Conservation (phyloP, 2,113 vertebrate genomes). For the Mirza zaza region DNA sequence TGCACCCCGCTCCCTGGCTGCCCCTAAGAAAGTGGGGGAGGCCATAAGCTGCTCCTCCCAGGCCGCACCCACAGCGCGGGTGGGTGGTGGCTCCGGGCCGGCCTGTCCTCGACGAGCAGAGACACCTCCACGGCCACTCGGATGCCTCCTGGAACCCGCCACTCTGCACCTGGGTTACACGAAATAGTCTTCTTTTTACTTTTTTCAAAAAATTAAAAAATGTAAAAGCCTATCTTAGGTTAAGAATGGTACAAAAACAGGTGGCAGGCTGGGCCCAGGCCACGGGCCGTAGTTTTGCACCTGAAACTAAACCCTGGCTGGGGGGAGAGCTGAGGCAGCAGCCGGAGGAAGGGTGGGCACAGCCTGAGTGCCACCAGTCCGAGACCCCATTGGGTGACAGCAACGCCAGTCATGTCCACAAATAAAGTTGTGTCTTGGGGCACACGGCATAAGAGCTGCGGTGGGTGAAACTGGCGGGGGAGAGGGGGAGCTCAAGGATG, state of each 20-base stretch:
- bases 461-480: not conserved
- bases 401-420: not conserved
- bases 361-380: not conserved
- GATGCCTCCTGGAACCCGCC: not conserved
- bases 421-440: not conserved
- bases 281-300: accelerated
- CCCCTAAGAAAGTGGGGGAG: not conserved
- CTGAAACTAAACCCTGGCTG: no score
- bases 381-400: not conserved
- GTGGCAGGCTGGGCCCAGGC: not conserved
- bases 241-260: not conserved
- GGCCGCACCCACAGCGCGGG: not conserved
- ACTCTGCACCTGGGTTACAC: not conserved
- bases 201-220: not conserved
- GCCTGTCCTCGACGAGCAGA: no score
- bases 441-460: not conserved
- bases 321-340: not conserved
- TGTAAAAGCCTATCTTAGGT: not conserved
- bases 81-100: not conserved
- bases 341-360: not conserved
- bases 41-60: accelerated
- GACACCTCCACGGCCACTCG: not conserved
- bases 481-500: not conserved
- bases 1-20: not conserved
- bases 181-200: not conserved